Evolutionary conservation across 37 sponge, comb jelly and placozoan genomes (phyloP), one percentile per base, ranked within the genome.

Genomic region (Ephydatia muelleri): DNA sequence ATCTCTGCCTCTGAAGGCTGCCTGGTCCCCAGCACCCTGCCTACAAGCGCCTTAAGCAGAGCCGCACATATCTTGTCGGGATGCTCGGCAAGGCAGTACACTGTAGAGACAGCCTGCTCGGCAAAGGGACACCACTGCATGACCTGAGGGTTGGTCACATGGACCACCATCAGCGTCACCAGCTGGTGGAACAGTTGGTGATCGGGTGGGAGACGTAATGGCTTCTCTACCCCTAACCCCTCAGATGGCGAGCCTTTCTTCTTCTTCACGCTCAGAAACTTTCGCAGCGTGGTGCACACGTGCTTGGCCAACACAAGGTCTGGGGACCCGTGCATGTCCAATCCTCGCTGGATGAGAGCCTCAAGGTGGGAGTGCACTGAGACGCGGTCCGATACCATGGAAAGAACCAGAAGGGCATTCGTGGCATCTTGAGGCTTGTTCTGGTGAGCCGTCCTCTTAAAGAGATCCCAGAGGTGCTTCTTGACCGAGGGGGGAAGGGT

Each of bases 61-160:
- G 22, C 21, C 19, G 31, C 86, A 68, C 82, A 26, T 21, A 97
- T 34, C 13, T 29, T 13, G 31, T 94, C 91, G 0, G 98, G 98
- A 3, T 86, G 82, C 9, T 89, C 88, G 14, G 93, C 82, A 77
- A 94, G 82, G 0, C 11, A 26, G 79, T 90, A 97, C 48, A 95
- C 73, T 3, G 91, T 49, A n/a, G 40, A 78, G 31, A 97, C 83
- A 9, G 95, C 98, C 57, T 97, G 89, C 49, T 95, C 93, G 6
- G 92, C 91, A 66, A 97, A 73, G 5, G 92, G 86, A 0, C 40
- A 66, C 98, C 98, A 97, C 31, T 86, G 90, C 21, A 37, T 70
- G 35, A 65, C 68, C 6, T 39, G 16, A 3, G 0, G 8, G 29
- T 80, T 57, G 0, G 70, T 77, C 5, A 94, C n/a, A 21, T 68